A percentile compares a stretch with the other conserved stretches of the same genome.
Evolutionary conservation across 2,797 vertebrate genomes (phyloP).

Genomic region (Leptoclinus maculatus): DNA sequence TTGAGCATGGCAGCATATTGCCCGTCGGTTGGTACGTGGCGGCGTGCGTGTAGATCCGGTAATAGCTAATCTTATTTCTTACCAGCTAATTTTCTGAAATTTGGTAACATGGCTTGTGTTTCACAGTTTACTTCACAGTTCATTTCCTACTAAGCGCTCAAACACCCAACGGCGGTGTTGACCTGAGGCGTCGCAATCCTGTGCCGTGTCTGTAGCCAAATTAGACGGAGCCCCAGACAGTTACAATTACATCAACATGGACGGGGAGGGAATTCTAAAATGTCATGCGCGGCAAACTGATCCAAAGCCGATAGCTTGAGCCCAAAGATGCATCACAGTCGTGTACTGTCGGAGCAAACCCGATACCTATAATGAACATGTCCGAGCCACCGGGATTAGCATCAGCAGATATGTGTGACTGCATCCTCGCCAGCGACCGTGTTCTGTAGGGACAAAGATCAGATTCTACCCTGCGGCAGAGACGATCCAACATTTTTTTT

Average conservation of each 20-base stretch:
- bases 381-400: neutral
- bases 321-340: slow-evolving; percentile 11
- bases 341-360: slow-evolving; percentile 1
- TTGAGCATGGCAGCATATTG: neutral
- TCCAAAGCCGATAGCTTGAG: slow-evolving; percentile 29
- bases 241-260: slow-evolving; percentile 31
- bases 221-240: slow-evolving; percentile 38
- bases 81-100: slow-evolving; percentile 32
- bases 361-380: slow-evolving; percentile 26
- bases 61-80: slow-evolving; percentile 53
- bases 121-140: slow-evolving; percentile 52
- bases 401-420: slow-evolving; percentile 13
- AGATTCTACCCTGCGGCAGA: slow-evolving; percentile 9
- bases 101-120: slow-evolving; percentile 44
- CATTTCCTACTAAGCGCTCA: slow-evolving; percentile 43
- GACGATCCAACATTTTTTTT: slow-evolving; percentile 6
- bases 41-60: neutral
- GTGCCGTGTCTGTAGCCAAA: slow-evolving; percentile 35
- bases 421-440: neutral
- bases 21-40: slow-evolving; percentile 7
- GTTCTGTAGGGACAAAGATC: slow-evolving; percentile 37
- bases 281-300: slow-evolving; percentile 38
- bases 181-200: slow-evolving; percentile 6
- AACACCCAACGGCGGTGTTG: neutral
- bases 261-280: slow-evolving; percentile 22